A percentile compares a stretch with the other conserved stretches of the same genome.
phyloP scores from a whole-genome alignment of 2,888 invertebrate species.

The Drosophila lacicola region DNA sequence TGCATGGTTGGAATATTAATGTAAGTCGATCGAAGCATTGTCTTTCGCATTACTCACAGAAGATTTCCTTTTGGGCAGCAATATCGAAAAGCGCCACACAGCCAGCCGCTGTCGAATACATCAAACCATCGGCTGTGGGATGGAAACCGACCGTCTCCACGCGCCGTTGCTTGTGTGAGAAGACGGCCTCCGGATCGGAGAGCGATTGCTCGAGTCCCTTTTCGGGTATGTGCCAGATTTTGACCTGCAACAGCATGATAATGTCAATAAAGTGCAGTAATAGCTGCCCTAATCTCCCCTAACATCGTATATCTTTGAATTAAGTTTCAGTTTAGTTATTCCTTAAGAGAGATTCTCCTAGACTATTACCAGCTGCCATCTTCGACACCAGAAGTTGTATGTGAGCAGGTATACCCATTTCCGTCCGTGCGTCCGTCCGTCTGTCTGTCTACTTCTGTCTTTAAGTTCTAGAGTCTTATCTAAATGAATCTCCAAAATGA shows the following conservation, averaged over 20 bases:
- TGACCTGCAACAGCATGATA: slow-evolving; percentile 87
- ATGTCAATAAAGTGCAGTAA: not conserved
- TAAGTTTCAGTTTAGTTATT: too few species aligned
- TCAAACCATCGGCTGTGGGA: slow-evolving; percentile 94
- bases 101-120: slow-evolving; percentile 93
- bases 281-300: not conserved
- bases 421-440: too few species aligned
- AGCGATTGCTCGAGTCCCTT: slow-evolving; percentile 91
- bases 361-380: too few species aligned
- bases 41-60: slow-evolving; percentile 86
- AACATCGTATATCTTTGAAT: too few species aligned
- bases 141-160: slow-evolving; percentile 97
- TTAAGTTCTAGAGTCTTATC: too few species aligned
- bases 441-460: too few species aligned
- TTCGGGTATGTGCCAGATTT: slow-evolving; percentile 95
- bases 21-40: not conserved
- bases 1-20: too few species aligned
- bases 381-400: too few species aligned
- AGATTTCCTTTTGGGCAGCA: slow-evolving; percentile 91
- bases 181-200: slow-evolving; percentile 91
- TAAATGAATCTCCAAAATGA: too few species aligned
- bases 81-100: slow-evolving; percentile 95
- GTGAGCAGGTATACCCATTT: too few species aligned
- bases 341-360: too few species aligned
- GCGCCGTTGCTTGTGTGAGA: slow-evolving; percentile 93